Base-by-base conservation (phyloP, 2,797 vertebrate species). In the Astyanax mexicanus region DNA sequence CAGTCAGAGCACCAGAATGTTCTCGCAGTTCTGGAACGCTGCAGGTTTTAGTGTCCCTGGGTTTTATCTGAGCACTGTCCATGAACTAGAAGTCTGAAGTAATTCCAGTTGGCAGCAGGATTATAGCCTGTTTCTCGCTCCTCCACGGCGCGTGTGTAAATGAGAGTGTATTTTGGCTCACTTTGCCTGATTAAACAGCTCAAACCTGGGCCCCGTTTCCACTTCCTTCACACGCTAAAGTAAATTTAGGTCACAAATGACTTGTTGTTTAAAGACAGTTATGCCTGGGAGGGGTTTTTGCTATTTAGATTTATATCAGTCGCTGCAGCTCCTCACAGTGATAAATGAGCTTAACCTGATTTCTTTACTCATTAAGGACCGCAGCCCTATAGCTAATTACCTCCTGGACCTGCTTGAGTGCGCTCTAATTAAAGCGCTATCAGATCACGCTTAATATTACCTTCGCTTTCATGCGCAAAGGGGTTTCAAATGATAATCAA, bases 361-460 rank as follows among this genome's bases (percentile, higher is more conserved):
- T 77, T 78, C 85, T 84, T 81, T 81, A 72, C 81, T 75, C 51
- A 12, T 83, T 83, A 80, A 80, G 77, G 81, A 80, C 58, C 37
- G 35, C 65, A 80, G 81, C 69, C 54, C 79, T 77, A 71, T 83
- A 84, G 79, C 84, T 86, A 85, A 89, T 89, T 84, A 89, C 87
- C 84, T 86, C 80, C 60, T 57, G 81, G 79, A 84, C 84, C 64
- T 83, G 76, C 73, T 79, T 78, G 70, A 84, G 80, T 66, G 81
- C 83, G 84, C 78, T 80, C 80, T 85, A 84, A 92, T 92, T 90
- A 90, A 88, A 92, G 89, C 80, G 80, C 88, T 88, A 87, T 90
- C 87, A 84, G 82, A 84, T 80, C 75, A 84, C 85, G 84, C 61
- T 80, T 86, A 88, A 88, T 87, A 87, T 88, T 85, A 87, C 76